Percentiles rank a stretch among this genome's conserved stretches.
phyloP scores from a whole-genome alignment of 2,888 invertebrate species.

The Pardosa pseudoannulata region DNA sequence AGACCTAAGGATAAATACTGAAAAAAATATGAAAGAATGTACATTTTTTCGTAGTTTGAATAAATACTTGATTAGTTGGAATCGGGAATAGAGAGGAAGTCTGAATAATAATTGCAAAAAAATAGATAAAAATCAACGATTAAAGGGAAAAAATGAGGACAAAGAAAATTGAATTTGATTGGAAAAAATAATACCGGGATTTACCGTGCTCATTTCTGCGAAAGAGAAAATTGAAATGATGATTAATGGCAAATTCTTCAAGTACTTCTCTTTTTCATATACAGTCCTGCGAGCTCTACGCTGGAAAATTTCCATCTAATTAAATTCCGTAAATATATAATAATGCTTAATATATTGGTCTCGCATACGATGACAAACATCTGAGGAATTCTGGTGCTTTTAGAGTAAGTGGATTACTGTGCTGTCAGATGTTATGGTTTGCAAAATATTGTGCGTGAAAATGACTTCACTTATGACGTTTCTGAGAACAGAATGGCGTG shows the following conservation, averaged over 20 bases:
- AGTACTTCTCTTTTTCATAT: not conserved
- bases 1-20: too few species aligned
- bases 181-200: not conserved
- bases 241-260: not conserved
- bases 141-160: not conserved
- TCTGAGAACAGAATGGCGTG: too few species aligned
- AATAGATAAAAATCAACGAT: not conserved
- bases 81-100: not conserved
- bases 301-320: not conserved
- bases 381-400: not conserved
- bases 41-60: too few species aligned
- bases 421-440: not conserved
- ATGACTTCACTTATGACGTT: too few species aligned
- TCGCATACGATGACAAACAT: not conserved
- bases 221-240: not conserved
- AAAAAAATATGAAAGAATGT: too few species aligned
- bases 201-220: not conserved
- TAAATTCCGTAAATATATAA: conserved; percentile 1
- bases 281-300: not conserved
- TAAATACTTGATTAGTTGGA: too few species aligned
- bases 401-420: not conserved
- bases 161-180: not conserved
- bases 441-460: not conserved
- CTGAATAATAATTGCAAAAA: not conserved
- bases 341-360: not conserved